Evolutionary conservation across 2,888 invertebrate species (phyloP).

Genomic region (Tridacna gigas): DNA sequence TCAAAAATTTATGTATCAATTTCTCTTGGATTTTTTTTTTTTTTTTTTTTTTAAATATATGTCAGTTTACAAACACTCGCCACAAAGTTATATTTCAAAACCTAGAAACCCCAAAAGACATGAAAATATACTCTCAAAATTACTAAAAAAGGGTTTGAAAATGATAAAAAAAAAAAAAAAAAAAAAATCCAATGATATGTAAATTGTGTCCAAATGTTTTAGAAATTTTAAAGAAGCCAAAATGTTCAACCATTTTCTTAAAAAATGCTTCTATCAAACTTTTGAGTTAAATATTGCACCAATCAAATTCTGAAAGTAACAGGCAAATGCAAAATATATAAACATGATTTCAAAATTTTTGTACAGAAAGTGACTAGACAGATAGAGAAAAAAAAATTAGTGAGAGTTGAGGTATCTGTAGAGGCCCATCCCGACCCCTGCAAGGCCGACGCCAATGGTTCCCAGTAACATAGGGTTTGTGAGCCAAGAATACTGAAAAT

Average conservation of each 20-base stretch:
- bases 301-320: constrained; percentile 3
- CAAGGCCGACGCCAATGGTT: constrained; percentile 66
- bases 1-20: no score
- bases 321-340: neutral
- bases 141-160: no score
- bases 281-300: neutral
- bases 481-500: constrained; percentile 67
- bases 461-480: constrained; percentile 64
- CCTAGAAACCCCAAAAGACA: no score
- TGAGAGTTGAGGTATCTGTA: constrained; percentile 42
- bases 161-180: no score
- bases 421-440: constrained; percentile 66
- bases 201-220: no score
- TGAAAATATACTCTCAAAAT: no score
- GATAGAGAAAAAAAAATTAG: neutral
- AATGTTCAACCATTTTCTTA: neutral
- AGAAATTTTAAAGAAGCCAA: neutral
- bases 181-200: no score
- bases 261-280: neutral
- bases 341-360: neutral
- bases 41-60: no score
- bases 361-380: neutral
- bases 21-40: no score
- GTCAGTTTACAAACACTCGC: no score
- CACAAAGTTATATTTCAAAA: no score